Evolutionary conservation across 2,888 invertebrate species (phyloP).

Genomic region (Eilema sororculum): DNA sequence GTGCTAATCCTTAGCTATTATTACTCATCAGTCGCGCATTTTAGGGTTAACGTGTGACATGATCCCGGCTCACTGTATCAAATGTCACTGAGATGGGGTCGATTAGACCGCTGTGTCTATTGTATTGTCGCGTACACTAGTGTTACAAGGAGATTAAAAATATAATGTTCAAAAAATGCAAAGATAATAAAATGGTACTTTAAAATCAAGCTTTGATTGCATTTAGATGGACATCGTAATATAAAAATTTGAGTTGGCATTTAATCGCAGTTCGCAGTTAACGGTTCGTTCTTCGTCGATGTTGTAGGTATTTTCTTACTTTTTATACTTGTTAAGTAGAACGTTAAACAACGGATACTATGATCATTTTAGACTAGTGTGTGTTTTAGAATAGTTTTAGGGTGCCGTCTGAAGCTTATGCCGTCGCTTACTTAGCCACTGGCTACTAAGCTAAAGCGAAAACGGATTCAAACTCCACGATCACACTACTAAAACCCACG

Average conservation of each 20-base stretch:
- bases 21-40: conserved; percentile 74
- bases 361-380: not conserved
- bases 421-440: too few species aligned
- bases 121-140: conserved; percentile 44
- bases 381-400: too few species aligned
- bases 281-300: not conserved
- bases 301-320: not conserved
- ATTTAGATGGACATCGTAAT: not conserved
- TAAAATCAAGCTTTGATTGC: not conserved
- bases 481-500: not conserved
- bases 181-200: not conserved
- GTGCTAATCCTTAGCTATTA: conserved; percentile 77
- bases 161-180: not conserved
- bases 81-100: conserved; percentile 75
- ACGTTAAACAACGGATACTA: not conserved
- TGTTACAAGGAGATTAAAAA: not conserved
- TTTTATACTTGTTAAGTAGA: not conserved
- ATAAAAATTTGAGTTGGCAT: not conserved
- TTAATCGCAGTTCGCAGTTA: not conserved
- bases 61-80: conserved; percentile 74
- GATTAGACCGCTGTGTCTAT: conserved; percentile 62
- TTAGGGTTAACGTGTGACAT: conserved; percentile 79
- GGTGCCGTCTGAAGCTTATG: not conserved
- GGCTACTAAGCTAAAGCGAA: not conserved
- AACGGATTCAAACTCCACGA: not conserved